These are phyloP conservation scores for Amphiduros pacificus DNA, from an alignment of 2,888 invertebrate genomes.

Conservation along the genomic window DNA sequence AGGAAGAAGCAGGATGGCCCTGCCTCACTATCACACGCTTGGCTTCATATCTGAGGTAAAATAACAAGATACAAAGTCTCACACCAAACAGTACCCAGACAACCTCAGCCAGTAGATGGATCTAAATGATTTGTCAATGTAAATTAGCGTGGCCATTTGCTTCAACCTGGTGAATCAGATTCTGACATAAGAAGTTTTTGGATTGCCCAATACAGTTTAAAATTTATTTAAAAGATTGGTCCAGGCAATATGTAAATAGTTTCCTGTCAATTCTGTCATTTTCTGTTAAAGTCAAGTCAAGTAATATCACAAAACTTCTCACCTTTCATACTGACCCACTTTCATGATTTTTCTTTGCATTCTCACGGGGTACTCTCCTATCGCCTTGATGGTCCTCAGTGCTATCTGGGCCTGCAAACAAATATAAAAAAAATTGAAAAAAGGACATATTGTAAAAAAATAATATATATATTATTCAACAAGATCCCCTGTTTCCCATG, in stretches of 20 bases:
- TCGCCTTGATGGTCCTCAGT: conserved; percentile 41
- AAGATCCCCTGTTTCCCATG: too few species aligned
- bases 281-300: background rate
- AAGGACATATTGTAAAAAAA: too few species aligned
- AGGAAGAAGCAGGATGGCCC: conserved; percentile 47
- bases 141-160: too few species aligned
- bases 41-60: conserved; percentile 42
- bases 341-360: conserved; percentile 50
- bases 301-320: background rate
- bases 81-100: too few species aligned
- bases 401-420: conserved; percentile 40
- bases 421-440: background rate
- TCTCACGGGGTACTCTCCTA: conserved; percentile 43
- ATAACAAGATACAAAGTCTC: background rate
- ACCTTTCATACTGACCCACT: conserved; percentile 49
- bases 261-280: background rate
- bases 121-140: too few species aligned
- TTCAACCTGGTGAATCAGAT: too few species aligned
- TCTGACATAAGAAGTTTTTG: background rate
- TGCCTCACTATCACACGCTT: conserved; percentile 49
- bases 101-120: too few species aligned
- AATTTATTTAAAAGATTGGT: too few species aligned
- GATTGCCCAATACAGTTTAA: background rate
- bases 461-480: too few species aligned
- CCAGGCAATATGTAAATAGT: too few species aligned